Evolutionary conservation across 1,140 invertebrate genomes (phyloP), one percentile per base, ranked within the genome.

Genomic region (Drosophila azteca): DNA sequence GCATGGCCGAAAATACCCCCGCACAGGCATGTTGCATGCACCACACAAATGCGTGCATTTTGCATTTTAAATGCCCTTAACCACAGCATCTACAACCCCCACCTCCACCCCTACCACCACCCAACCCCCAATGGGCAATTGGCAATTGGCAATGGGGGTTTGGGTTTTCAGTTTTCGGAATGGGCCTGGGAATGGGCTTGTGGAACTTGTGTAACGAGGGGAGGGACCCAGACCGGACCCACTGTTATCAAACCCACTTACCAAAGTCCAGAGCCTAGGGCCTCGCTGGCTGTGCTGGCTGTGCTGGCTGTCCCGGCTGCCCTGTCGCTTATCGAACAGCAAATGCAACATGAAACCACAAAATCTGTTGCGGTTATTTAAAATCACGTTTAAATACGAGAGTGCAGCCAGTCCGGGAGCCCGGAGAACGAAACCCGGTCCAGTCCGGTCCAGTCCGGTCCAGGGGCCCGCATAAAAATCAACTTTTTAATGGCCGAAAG

Each of bases 351-450:
- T 83, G 49, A 84, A 84, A 79, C 80, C 80, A 84, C 80, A 84
- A 84, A 84, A 84, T 84, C 80, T 84, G 80, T 84, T 84, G 80
- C 58, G 80, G 80, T 84, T 84, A 84, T 79, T 84, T 84, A 84
- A 83, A 83, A 83, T 83, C 80, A 83, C 80, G 80, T 84, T 83
- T 83, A 83, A 83, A 83, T 84, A 67, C 70, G 41, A 75, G 54
- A 75, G 80, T 84, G 71, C 57, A 62, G 60, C 50, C 43, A 55
- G 65, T 65, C 24, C 31, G 22, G 29, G 15, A 15, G 41, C 54
- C 22, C 54, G 15, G 20, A 29, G n/a, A 44, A 24, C 35, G 24
- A 26, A 26, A 4, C 24, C 24, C 24, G 24, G 9, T 4, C 60
- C 59, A 26, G 26, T n/a, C 17, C 17, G 17, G 17, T 20, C 17